phyloP scores from a whole-genome alignment of 2,797 vertebrate genomes.

The Emys orbicularis region DNA sequence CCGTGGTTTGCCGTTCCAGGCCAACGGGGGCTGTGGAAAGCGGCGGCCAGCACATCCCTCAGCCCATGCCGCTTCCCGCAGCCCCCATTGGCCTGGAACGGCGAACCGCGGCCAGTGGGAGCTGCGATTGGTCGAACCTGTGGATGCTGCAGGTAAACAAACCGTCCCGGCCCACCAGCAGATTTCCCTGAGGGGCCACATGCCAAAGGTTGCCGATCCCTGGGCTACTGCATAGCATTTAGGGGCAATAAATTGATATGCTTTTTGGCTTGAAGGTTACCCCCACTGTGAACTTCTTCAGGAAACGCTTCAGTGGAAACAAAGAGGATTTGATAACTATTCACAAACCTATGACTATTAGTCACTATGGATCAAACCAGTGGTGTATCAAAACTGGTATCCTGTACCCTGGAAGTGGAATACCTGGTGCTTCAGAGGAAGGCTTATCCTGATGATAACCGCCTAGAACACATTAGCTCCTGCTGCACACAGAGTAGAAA shows the following conservation, averaged over 20 bases:
- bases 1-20: fast-evolving
- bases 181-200: too few species aligned
- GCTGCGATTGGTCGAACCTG: too few species aligned
- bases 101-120: too few species aligned
- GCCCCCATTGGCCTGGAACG: too few species aligned
- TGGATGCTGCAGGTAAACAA: too few species aligned
- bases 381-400: background rate
- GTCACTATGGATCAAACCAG: background rate
- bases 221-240: background rate
- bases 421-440: fast-evolving
- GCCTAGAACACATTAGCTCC: fast-evolving
- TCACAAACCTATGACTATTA: background rate
- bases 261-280: background rate
- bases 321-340: background rate
- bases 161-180: too few species aligned
- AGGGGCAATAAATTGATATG: background rate
- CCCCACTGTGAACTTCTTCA: too few species aligned
- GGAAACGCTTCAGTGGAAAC: background rate
- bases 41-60: too few species aligned
- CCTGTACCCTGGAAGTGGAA: background rate
- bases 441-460: background rate
- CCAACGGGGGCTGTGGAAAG: too few species aligned
- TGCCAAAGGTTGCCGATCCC: too few species aligned
- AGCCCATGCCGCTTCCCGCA: too few species aligned
- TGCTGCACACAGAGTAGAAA: fast-evolving